Evolutionary conservation across 2,888 invertebrate species (phyloP).

Genomic region (Sepioteuthis lessoniana): DNA sequence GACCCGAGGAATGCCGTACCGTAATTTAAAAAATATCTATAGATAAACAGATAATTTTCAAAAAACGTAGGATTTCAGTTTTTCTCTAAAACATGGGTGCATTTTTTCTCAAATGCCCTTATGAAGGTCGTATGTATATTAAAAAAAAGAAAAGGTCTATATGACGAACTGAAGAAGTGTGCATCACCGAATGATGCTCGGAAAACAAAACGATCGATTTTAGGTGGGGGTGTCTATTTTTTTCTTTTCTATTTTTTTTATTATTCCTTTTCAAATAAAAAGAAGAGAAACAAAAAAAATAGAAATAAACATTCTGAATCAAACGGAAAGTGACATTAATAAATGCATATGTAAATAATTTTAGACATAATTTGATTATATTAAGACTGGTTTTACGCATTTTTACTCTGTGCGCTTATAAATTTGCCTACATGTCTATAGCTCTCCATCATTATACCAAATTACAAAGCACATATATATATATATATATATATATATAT

Average conservation of each 20-base stretch:
- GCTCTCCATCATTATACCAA: not conserved
- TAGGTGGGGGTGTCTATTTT: not conserved
- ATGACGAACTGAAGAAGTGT: not conserved
- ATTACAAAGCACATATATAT: too few species aligned
- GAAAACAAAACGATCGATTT: not conserved
- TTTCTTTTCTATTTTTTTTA: not conserved
- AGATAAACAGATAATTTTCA: too few species aligned
- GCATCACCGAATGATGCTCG: not conserved
- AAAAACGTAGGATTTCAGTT: too few species aligned
- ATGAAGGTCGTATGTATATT: too few species aligned
- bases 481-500: too few species aligned
- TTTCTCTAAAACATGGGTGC: too few species aligned
- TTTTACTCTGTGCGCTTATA: not conserved
- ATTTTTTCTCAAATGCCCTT: too few species aligned
- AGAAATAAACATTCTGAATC: not conserved
- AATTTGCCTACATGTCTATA: not conserved
- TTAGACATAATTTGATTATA: not conserved
- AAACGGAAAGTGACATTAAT: slow-evolving; percentile 10
- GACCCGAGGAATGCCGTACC: too few species aligned
- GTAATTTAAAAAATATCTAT: too few species aligned
- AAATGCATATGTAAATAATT: slow-evolving; percentile 15
- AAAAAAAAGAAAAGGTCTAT: too few species aligned
- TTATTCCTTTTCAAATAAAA: not conserved
- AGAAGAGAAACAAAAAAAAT: not conserved
- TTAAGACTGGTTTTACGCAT: slow-evolving; percentile 7